A percentile compares a stretch with the other conserved stretches of the same genome.
Evolutionary conservation across 1,140 invertebrate species (phyloP).

Genomic region (Drosophila dunni): DNA sequence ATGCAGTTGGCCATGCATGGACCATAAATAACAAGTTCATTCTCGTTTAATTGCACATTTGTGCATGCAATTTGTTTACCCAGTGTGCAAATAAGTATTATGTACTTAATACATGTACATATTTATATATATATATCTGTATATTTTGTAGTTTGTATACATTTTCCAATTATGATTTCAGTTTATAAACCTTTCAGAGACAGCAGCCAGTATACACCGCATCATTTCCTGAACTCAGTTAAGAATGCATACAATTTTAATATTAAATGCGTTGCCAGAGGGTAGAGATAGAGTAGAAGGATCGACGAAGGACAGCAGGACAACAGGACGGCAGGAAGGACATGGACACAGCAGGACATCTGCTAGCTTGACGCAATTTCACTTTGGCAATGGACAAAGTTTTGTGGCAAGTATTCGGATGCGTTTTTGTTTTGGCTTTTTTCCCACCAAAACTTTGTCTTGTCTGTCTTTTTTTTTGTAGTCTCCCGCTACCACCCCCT

Average conservation of each 20-base stretch:
- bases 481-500: neutral
- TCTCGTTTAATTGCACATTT: slow-evolving; percentile 81
- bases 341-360: slow-evolving; percentile 61
- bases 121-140: slow-evolving; percentile 9
- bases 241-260: slow-evolving; percentile 81
- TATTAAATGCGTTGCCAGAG: slow-evolving; percentile 66
- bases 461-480: slow-evolving; percentile 49
- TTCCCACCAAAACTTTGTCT: slow-evolving; percentile 46
- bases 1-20: slow-evolving; percentile 17
- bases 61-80: slow-evolving; percentile 51
- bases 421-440: slow-evolving; percentile 32
- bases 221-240: slow-evolving; percentile 44
- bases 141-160: slow-evolving; percentile 30
- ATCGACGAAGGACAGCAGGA: too few relatives aligned
- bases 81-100: slow-evolving; percentile 37
- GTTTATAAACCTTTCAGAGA: slow-evolving; percentile 49
- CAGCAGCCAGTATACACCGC: neutral
- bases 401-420: slow-evolving; percentile 69
- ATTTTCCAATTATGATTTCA: slow-evolving; percentile 70
- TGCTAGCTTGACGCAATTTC: slow-evolving; percentile 64
- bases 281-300: neutral
- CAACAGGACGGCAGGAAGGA: neutral
- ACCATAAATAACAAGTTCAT: slow-evolving; percentile 81
- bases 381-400: slow-evolving; percentile 65
- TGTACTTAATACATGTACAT: slow-evolving; percentile 7